Base-by-base conservation (phyloP, 2,888 invertebrate genomes). In the Neoscelio sp. region DNA sequence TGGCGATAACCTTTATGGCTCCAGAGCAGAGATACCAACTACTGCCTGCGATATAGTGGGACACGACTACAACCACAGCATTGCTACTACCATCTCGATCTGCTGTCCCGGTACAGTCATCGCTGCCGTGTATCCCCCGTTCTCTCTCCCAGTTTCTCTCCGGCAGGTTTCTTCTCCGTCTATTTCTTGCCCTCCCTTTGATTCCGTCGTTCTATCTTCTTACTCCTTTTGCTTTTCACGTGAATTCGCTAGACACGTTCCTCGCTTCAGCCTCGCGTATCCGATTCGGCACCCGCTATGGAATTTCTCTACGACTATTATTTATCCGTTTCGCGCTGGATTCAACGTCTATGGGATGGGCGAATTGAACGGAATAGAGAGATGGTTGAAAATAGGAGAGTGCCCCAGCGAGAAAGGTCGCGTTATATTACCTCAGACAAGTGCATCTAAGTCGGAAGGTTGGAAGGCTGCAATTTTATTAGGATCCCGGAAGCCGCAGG, bases 1-100 rank as follows among this genome's bases (percentile, higher is more conserved):
- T 83, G 83, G 85, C 84, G 88, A 88, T 88, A 88, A 88, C 88
- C 88, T 87, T 86, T 86, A 85, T 85, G 84, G 84, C 85, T 82
- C 81, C 62, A 80, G 76, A 80, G 76, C 82, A 83, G 82, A 85
- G 88, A 87, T 86, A 87, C 80, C 82, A 82, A 84, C 81, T 81
- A 78, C 68, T 54, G 50, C 67, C 35, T 15, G 67, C 52, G 46
- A 75, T 75, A 75, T 62, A 76, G 44, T 44, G 60, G 56, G 56
- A 70, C 74, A 44, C 64, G 62, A 67, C 80, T 68, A 52, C 68
- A 74, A 67, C 40, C 70, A 56, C 80, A 77, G 74, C 77, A 67
- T 73, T 42, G 58, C 80, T 82, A 82, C 85, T 64, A 48, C 48
- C 48, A 50, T 33, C 60, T 65, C 65, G 62, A 48, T 77, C 71